Base-by-base conservation (phyloP, 2,888 invertebrate genomes). In the Argyra leucocephala region DNA sequence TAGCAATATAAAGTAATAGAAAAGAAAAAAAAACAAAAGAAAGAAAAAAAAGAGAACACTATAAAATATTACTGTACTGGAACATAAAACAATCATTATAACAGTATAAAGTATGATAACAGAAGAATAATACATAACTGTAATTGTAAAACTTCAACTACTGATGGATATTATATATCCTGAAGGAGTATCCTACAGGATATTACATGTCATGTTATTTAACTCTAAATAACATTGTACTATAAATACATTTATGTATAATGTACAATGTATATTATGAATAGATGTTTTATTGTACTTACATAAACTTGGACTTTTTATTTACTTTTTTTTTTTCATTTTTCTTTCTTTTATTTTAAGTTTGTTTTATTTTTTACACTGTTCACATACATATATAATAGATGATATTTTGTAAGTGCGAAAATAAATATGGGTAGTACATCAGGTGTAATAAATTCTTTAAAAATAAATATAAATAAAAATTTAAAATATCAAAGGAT, bases 401-500 rank as follows among this genome's bases (percentile, higher is more conserved):
- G 31, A 48, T 1, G n/a, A 18, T 48, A 18, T 18, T 48, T 48
- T 48, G 48, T 48, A 48, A 18, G 48, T 48, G 48, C 18, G 18
- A 48, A 48, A 48, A 48, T 48, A 48, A 48, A 48, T 48, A 48
- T 48, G 48, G n/a, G n/a, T n/a, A 48, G n/a, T 48, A n/a, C n/a
- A 48, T 2, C 48, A 48, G 48, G 15, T 48, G 48, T 48, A 48
- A 48, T 48, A 48, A 48, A 48, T 48, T 48, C 6, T n/a, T 48
- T 48, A 48, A 48, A n/a, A 48, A n/a, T n/a, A n/a, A n/a, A n/a
- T n/a, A n/a, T n/a, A 48, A 48, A 31, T 7, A 26, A 26, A 9
- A 26, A 26, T 26, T 26, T 26, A 1, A 31, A 10, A 10, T 6
- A 31, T 10, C 3, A 31, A 26, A 26, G 12, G 12, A 31, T 31